Percentiles rank a stretch among this genome's conserved stretches.
These are phyloP conservation scores for Macrosiphum euphorbiae DNA, from an alignment of 2,888 invertebrate genomes.

Conservation along the genomic window DNA sequence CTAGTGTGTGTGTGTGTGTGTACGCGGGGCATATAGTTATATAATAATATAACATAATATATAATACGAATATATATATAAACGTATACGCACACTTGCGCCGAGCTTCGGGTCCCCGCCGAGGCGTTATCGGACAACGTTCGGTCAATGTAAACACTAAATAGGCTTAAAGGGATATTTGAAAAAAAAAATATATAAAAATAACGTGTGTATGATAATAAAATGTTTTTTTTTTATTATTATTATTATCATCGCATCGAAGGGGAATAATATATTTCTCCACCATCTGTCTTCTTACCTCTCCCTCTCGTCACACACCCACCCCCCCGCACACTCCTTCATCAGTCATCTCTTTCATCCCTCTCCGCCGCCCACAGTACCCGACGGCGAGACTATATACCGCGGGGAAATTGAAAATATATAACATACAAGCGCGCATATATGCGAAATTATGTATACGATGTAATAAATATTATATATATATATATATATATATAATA, in stretches of 20 bases:
- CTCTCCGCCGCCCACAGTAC: neutral
- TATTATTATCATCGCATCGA: conserved; percentile 1
- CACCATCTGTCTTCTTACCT: conserved; percentile 37
- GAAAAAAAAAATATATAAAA: conserved; percentile 19
- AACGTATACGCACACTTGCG: neutral
- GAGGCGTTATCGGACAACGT: conserved; percentile 54
- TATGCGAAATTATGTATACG: neutral
- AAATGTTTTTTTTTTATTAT: conserved; percentile 29
- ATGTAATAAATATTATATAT: neutral
- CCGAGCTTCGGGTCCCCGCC: neutral
- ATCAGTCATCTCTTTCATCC: neutral
- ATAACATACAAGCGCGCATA: neutral
- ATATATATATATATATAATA: neutral
- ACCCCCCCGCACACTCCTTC: neutral
- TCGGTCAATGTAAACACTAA: conserved; percentile 59
- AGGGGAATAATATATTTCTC: conserved; percentile 43
- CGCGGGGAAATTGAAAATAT: neutral
- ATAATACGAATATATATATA: neutral
- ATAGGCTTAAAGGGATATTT: conserved; percentile 50
- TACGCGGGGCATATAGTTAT: neutral
- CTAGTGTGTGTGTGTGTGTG: neutral
- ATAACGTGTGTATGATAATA: conserved; percentile 53
- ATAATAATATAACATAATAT: neutral
- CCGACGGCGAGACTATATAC: neutral
- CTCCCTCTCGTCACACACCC: neutral